Conservation (phyloP, 2,888 invertebrate species). For the Callinectes sapidus region DNA sequence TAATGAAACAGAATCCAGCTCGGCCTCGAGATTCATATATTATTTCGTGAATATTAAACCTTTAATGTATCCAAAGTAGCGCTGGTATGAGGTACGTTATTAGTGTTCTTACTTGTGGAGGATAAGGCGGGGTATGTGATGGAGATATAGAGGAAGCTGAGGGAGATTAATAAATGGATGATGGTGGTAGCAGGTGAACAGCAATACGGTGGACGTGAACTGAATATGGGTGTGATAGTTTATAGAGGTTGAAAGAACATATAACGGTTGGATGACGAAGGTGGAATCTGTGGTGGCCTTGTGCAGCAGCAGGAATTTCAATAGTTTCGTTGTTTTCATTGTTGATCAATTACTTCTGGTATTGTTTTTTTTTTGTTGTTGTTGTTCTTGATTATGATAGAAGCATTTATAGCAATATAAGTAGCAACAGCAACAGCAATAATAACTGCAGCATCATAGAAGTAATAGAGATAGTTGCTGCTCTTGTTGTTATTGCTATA, state of each 20-base stretch:
- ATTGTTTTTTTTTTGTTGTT: no score
- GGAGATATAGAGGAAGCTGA: neutral
- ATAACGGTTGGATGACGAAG: neutral
- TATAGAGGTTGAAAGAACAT: neutral
- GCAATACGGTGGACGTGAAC: neutral
- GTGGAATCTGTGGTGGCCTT: neutral
- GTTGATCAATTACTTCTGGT: no score
- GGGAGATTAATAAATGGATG: neutral
- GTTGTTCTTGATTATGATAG: no score
- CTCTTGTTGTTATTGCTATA: neutral
- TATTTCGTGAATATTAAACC: slow-evolving; percentile 5
- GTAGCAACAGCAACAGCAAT: neutral
- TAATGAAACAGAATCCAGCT: neutral
- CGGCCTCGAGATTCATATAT: neutral
- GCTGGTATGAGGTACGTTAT: neutral
- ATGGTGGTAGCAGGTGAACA: neutral
- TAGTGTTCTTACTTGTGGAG: neutral
- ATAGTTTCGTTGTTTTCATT: neutral
- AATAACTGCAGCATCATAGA: neutral
- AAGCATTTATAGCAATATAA: neutral
- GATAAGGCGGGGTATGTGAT: neutral
- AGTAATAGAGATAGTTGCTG: neutral
- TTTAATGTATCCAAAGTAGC: neutral
- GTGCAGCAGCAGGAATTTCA: neutral
- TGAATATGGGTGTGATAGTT: neutral